These are phyloP conservation scores for Campylorhamphus procurvoides DNA, from an alignment of 2,113 vertebrate genomes.

Conservation along the genomic window DNA sequence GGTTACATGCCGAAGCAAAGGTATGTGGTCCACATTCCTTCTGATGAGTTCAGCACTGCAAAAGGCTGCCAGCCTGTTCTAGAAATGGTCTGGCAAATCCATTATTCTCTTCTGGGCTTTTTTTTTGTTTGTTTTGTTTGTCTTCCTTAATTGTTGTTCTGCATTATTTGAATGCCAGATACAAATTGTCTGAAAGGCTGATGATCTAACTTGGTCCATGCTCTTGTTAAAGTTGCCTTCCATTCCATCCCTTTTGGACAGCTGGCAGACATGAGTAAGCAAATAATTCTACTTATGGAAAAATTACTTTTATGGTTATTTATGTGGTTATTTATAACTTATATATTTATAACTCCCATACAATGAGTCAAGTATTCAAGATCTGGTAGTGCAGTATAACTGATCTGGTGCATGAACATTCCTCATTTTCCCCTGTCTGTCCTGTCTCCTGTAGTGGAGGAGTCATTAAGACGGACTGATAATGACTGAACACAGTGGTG, in stretches of 20 bases:
- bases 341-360: neutral
- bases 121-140: neutral
- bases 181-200: neutral
- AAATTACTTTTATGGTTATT: neutral
- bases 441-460: neutral
- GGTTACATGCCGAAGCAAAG: neutral
- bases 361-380: neutral
- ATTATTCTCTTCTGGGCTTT: neutral
- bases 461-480: neutral
- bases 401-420: neutral
- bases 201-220: neutral
- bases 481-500: neutral
- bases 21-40: neutral
- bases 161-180: neutral
- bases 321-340: neutral
- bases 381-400: neutral
- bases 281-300: slow-evolving; percentile 9
- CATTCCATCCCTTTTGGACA: neutral
- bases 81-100: neutral
- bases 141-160: neutral
- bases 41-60: neutral
- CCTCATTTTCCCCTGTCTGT: neutral
- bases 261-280: neutral
- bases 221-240: neutral
- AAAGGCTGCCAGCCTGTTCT: neutral